These are phyloP conservation scores for Drosophila repleta DNA, from an alignment of 1,140 invertebrate genomes.

Conservation along the genomic window DNA sequence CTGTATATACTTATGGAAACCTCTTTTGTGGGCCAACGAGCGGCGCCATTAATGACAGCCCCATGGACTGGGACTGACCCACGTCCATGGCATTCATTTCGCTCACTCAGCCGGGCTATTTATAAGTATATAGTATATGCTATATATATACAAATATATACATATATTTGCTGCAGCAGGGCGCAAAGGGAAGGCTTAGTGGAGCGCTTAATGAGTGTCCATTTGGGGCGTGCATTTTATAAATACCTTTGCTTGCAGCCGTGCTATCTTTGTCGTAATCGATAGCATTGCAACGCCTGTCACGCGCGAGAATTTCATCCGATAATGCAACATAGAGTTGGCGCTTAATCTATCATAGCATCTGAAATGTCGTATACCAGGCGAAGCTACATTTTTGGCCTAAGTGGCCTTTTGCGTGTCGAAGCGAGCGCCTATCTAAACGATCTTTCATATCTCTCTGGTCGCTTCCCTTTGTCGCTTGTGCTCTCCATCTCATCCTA, in stretches of 20 bases:
- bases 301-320: slow-evolving; percentile 70
- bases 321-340: slow-evolving; percentile 44
- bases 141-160: slow-evolving; percentile 1
- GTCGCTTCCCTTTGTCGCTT: neutral
- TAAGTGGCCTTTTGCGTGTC: slow-evolving; percentile 76
- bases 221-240: slow-evolving; percentile 66
- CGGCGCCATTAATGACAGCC: slow-evolving; percentile 73
- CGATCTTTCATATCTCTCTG: slow-evolving; percentile 39
- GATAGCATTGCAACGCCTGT: slow-evolving; percentile 75
- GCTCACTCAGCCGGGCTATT: slow-evolving; percentile 50
- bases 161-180: slow-evolving; percentile 19
- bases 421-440: slow-evolving; percentile 38
- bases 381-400: slow-evolving; percentile 70
- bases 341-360: slow-evolving; percentile 68
- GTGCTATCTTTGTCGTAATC: slow-evolving; percentile 53
- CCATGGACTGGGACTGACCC: slow-evolving; percentile 42
- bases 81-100: slow-evolving; percentile 16
- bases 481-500: slow-evolving; percentile 4
- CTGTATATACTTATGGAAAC: slow-evolving; percentile 41
- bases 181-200: slow-evolving; percentile 8
- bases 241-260: slow-evolving; percentile 49
- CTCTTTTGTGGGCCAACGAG: slow-evolving; percentile 62
- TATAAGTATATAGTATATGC: slow-evolving; percentile 37
- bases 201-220: slow-evolving; percentile 56
- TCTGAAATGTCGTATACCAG: slow-evolving; percentile 49